Percentiles rank a stretch among this genome's conserved stretches.
phyloP scores from a whole-genome alignment of 53 echinoderm and acorn worm genomes.

The Holothuria leucospilota region DNA sequence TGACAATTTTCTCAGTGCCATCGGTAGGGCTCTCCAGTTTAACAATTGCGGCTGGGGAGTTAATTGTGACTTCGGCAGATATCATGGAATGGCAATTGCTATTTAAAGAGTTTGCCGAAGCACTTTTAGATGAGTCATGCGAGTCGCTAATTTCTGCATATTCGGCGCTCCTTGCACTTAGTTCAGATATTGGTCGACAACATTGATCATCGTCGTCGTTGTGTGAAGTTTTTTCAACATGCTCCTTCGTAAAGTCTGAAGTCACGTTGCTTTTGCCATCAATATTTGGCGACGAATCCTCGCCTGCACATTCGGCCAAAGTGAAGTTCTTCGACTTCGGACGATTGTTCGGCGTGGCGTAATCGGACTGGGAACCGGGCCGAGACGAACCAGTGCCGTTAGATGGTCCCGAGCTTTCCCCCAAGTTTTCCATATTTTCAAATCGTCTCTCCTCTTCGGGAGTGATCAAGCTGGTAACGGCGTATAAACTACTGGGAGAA shows the following conservation, averaged over 20 bases:
- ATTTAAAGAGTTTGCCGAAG: background rate
- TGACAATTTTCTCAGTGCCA: background rate
- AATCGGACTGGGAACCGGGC: background rate
- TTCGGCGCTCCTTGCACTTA: background rate
- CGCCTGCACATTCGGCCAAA: too few relatives aligned
- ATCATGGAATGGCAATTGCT: background rate
- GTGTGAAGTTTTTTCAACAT: too few relatives aligned
- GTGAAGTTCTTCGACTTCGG: conserved; percentile 2
- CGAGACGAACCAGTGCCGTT: background rate
- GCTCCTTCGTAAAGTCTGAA: too few relatives aligned
- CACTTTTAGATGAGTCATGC: too few relatives aligned
- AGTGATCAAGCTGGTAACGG: conserved; percentile 7
- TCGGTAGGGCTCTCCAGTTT: background rate
- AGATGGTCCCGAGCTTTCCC: background rate
- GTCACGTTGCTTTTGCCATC: too few relatives aligned
- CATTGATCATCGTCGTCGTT: too few relatives aligned
- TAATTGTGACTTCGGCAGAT: background rate
- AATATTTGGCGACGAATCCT: too few relatives aligned
- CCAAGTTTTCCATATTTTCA: background rate
- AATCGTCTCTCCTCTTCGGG: background rate
- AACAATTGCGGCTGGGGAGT: background rate
- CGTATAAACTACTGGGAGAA: conserved; percentile 20
- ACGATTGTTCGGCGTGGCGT: conserved; percentile 31
- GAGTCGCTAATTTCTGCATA: conserved; percentile 4
- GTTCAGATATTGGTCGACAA: background rate